Base-by-base conservation (phyloP, 2,797 vertebrate species). In the Decapterus maruadsi region DNA sequence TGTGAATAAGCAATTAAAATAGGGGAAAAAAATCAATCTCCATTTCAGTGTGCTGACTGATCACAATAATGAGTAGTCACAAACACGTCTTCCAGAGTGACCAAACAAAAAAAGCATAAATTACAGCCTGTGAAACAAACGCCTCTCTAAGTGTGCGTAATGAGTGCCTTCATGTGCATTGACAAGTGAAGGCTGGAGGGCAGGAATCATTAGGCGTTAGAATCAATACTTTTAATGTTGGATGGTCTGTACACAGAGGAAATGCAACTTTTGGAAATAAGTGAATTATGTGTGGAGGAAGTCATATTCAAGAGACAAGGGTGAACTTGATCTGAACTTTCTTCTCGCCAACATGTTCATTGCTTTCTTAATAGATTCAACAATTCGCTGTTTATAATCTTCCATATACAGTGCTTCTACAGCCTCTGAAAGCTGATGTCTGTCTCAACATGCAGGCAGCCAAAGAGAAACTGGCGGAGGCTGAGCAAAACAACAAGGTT, bases 1-100 rank as follows among this genome's bases (percentile, higher is more conserved):
- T 54, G 11, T 46, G 10, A 13, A 36, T 63, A 51, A 16, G 13
- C 56, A 26, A 20, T 56, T 53, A n/a, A 51, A 57, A 13, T 38
- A 8, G 34, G 26, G 26, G 26, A 17, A 34, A 38, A 79, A 65
- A 86, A 82, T 77, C 67, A 0, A 77, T 81, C 72, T 81, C 29
- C 13, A 79, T 79, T 68, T 68, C 31, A 67, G 38, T 4, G 10
- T 4, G 22, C 10, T 4, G 53, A 29, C 29, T 63, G 38, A 65
- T 1, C 9, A 17, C 12, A 22, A 55, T 40, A 13, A 63, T 6
- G 50, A 46, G 12, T 29, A 46, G 2, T 62, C 17, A 26, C 46
- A 57, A 48, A 50, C 1, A 16, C 56, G 2, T 48, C 17, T 48
- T 42, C 5, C 4, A 12, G 29, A 12, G 29, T 6, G 1, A 46